Evolutionary conservation across 37 sponge, comb jelly and placozoan species (phyloP).

Genomic region (Chondrilla cf. caribensis): DNA sequence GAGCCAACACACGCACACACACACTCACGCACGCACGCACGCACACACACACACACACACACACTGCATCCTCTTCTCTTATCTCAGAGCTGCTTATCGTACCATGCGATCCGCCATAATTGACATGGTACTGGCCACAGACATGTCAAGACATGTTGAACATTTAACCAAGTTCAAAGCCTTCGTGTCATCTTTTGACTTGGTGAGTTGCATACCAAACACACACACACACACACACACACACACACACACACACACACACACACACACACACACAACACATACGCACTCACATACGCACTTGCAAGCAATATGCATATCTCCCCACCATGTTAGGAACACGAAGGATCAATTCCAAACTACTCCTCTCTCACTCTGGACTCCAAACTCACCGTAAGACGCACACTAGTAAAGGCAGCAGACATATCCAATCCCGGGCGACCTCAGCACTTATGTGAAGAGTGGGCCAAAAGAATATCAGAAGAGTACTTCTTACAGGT

Average conservation of each 20-base stretch:
- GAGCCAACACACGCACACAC: background rate
- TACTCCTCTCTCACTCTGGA: background rate
- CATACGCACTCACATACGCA: too few relatives aligned
- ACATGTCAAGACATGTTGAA: constrained; percentile 93
- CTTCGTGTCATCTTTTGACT: constrained; percentile 3
- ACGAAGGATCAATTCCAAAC: background rate
- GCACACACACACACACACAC: background rate
- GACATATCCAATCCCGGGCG: constrained; percentile 85
- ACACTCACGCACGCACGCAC: too few relatives aligned
- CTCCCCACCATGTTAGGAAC: background rate
- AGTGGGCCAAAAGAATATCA: constrained; percentile 77
- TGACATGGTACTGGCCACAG: constrained; percentile 89
- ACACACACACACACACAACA: too few relatives aligned
- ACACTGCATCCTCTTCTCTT: background rate
- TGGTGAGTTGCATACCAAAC: background rate
- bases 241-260: too few relatives aligned
- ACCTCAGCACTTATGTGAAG: constrained; percentile 50
- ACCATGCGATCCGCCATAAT: constrained; percentile 68
- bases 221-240: too few relatives aligned
- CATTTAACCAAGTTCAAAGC: constrained; percentile 78
- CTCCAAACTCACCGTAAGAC: constrained; percentile 34
- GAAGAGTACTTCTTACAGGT: constrained; percentile 87
- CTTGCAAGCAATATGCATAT: too few relatives aligned
- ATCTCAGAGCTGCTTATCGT: constrained; percentile 58
- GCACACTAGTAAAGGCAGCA: constrained; percentile 85